These are phyloP conservation scores for Sapayoa aenigma DNA, from an alignment of 2,113 vertebrate species.

Conservation along the genomic window DNA sequence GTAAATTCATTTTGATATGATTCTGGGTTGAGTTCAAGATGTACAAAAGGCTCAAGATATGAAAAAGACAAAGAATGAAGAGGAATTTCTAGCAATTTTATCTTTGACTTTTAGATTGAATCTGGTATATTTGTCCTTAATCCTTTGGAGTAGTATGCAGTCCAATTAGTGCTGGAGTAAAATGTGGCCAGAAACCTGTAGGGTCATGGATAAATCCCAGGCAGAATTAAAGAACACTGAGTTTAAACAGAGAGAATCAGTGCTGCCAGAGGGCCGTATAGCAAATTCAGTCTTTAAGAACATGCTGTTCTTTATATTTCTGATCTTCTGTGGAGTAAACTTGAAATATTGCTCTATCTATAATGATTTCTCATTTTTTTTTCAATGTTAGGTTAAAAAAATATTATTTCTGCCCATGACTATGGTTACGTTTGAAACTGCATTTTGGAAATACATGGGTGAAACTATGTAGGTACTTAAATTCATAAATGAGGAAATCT, in stretches of 20 bases:
- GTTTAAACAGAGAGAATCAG: not conserved
- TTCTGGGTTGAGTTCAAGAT: not conserved
- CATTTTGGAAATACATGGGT: not conserved
- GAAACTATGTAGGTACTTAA: not conserved
- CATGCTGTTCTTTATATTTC: fast-evolving
- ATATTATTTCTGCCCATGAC: not conserved
- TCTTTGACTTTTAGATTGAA: not conserved
- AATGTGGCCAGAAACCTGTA: not conserved
- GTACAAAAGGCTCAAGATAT: not conserved
- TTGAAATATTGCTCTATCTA: not conserved
- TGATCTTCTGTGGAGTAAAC: not conserved
- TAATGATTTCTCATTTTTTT: not conserved
- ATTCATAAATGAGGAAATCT: not conserved
- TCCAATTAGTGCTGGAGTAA: not conserved
- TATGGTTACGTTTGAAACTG: not conserved
- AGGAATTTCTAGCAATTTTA: not conserved
- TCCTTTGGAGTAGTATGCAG: not conserved
- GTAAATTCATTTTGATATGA: not conserved
- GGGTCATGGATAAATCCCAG: not conserved
- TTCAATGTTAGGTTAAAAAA: not conserved
- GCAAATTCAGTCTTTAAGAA: not conserved
- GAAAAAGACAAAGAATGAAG: not conserved
- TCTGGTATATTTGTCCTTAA: not conserved
- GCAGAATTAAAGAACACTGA: not conserved
- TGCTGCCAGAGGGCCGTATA: not conserved